Evolutionary conservation across 2,888 invertebrate genomes (phyloP), one percentile per base, ranked within the genome.

Genomic region (Ryuthela nishihirai): DNA sequence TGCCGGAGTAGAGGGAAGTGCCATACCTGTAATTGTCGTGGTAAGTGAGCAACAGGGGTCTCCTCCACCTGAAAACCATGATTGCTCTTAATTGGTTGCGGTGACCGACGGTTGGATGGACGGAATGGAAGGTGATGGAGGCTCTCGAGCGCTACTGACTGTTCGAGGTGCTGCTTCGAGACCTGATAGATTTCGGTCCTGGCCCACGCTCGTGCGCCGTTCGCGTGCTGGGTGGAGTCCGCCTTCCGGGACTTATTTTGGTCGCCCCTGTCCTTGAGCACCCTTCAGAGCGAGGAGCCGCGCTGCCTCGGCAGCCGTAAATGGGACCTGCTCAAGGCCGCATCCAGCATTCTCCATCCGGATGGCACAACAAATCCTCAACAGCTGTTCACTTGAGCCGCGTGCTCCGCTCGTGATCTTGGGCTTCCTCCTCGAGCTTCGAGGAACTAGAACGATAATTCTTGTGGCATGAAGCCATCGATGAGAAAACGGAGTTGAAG

Each of bases 11-110:
- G 21, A 67, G 48, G 10, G 62, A 59, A 12, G 61, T 62, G 23
- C 67, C 67, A 32, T 52, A 66, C 12, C 62, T 52, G 44, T 67
- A 64, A 35, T 65, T 65, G 45, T 67, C 62, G 36, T 49, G 58
- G 55, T 67, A 67, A 49, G 65, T 67, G 9, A 12, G 29, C n/a
- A 49, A 53, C 24, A 60, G 45, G 4, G 67, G 67, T 36, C 62
- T 52, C 44, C 53, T 47, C 7, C 39, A 20, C 42, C 34, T 23
- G 12, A 47, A 47, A 26, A 52, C 45, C 42, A 52, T 52, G n/a
- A 17, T 41, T 17, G 36, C 29, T n/a, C n/a, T n/a, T n/a, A n/a
- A n/a, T n/a, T n/a, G n/a, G n/a, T n/a, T n/a, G n/a, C n/a, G n/a
- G n/a, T n/a, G n/a, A n/a, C n/a, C n/a, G 12, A 26, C 15, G 24